These are phyloP conservation scores for Hirudinaria manillensis DNA, from an alignment of 2,888 invertebrate genomes.

Conservation along the genomic window DNA sequence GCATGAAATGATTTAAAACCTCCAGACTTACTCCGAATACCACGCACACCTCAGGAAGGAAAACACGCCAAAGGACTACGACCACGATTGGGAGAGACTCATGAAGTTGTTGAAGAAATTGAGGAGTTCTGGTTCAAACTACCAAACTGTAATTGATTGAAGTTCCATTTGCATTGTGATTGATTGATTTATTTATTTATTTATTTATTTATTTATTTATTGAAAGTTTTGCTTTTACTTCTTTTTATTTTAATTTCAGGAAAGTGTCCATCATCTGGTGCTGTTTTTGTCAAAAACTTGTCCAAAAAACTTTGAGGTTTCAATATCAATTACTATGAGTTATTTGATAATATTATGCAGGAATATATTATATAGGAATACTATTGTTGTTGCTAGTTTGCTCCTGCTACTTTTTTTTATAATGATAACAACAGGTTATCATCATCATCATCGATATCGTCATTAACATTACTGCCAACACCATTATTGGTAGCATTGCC, in stretches of 20 bases:
- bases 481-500: no score
- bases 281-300: neutral
- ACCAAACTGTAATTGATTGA: slow-evolving; percentile 5
- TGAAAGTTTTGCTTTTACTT: neutral
- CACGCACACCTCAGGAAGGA: neutral
- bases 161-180: neutral
- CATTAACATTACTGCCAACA: no score
- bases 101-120: neutral
- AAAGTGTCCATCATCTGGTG: neutral
- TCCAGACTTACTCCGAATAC: neutral
- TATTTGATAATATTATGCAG: no score
- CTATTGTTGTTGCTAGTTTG: no score
- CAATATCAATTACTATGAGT: no score
- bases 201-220: neutral
- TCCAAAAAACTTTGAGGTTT: neutral
- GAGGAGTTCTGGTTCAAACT: neutral
- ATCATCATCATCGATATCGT: no score
- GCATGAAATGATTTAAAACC: neutral
- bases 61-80: no score
- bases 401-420: no score
- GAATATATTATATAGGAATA: no score
- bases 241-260: neutral
- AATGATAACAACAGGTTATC: no score
- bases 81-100: neutral
- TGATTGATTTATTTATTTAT: neutral